phyloP scores from a whole-genome alignment of 2,113 vertebrate genomes.

The Pithys albifrons region DNA sequence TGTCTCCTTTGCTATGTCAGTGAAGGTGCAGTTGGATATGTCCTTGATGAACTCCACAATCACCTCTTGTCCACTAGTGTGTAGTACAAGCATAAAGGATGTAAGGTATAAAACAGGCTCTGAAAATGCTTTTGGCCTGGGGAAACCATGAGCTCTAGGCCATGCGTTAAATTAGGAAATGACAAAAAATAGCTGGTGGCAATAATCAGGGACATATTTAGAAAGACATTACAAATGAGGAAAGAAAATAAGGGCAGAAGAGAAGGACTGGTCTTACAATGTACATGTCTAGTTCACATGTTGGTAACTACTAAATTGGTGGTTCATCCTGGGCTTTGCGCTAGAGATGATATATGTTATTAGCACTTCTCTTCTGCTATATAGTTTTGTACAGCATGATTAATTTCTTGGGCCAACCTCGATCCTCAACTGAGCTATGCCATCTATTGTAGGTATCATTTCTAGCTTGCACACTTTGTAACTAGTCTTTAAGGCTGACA shows the following conservation, averaged over 20 bases:
- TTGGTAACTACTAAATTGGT: neutral
- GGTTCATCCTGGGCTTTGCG: neutral
- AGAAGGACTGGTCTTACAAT: neutral
- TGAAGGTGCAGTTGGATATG: neutral
- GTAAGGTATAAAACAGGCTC: neutral
- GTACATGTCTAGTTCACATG: neutral
- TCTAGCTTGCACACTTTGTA: neutral
- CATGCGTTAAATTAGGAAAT: fast-evolving
- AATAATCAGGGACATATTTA: neutral
- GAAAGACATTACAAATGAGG: neutral
- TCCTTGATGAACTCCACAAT: neutral
- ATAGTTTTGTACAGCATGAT: neutral
- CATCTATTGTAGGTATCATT: neutral
- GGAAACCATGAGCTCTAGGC: neutral
- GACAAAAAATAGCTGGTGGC: neutral
- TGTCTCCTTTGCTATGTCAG: neutral
- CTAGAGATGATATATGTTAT: neutral
- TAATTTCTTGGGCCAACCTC: neutral
- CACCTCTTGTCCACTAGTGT: neutral
- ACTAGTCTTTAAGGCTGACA: neutral
- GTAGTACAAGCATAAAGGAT: neutral
- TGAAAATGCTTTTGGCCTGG: neutral
- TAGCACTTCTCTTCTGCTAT: neutral
- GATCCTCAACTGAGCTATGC: neutral
- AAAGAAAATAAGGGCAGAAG: neutral